phyloP scores from a whole-genome alignment of 2,888 invertebrate genomes.

The Noctua janthe region DNA sequence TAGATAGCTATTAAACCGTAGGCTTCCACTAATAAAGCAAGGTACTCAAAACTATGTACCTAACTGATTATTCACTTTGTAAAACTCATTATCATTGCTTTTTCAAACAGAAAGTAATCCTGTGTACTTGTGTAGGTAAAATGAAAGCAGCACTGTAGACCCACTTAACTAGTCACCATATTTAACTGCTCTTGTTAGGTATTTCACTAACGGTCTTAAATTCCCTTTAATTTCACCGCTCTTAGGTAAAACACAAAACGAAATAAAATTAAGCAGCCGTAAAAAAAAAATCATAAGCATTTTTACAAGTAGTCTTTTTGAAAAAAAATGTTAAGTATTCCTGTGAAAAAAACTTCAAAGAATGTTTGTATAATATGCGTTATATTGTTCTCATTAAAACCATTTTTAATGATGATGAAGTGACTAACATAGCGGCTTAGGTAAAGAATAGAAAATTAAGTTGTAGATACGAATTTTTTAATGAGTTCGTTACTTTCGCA shows the following conservation, averaged over 20 bases:
- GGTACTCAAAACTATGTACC: background rate
- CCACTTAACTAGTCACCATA: constrained; percentile 6
- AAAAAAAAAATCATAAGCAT: background rate
- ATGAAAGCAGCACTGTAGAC: constrained; percentile 1
- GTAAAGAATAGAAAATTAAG: constrained; percentile 47
- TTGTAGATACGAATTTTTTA: constrained; percentile 50
- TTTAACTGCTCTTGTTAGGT: background rate
- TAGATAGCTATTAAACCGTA: too few species aligned
- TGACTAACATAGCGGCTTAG: constrained; percentile 28
- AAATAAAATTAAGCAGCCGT: background rate
- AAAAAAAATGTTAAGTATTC: background rate
- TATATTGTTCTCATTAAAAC: constrained; percentile 22
- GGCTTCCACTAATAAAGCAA: too few species aligned
- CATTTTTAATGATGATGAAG: constrained; percentile 27
- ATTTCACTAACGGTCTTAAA: constrained; percentile 6
- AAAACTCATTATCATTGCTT: background rate
- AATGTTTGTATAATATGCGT: constrained; percentile 19
- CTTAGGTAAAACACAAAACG: background rate
- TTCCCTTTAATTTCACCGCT: constrained; percentile 28
- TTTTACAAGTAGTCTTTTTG: constrained; percentile 5
- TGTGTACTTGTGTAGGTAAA: background rate
- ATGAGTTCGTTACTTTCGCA: constrained; percentile 49
- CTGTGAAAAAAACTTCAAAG: constrained; percentile 17
- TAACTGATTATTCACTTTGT: background rate
- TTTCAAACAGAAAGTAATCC: background rate